These are phyloP conservation scores for Netelia melanura DNA, from an alignment of 2,888 invertebrate species.

Conservation along the genomic window DNA sequence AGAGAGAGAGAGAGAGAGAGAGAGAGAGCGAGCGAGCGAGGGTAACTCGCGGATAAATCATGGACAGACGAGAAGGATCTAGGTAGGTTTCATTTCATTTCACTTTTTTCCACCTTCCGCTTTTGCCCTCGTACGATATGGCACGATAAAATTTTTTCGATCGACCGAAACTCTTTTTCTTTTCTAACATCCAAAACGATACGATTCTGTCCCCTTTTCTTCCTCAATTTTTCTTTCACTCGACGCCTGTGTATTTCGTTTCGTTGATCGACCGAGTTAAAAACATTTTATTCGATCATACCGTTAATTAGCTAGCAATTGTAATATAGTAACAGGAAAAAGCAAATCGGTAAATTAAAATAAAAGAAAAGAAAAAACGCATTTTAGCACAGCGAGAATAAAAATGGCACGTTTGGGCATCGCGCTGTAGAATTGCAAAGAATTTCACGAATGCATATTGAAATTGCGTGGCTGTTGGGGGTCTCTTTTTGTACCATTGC, in stretches of 20 bases:
- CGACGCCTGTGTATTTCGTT: background rate
- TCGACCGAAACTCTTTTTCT: constrained; percentile 39
- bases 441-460: constrained; percentile 55
- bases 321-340: too few species aligned
- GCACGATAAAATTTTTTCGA: constrained; percentile 4
- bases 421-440: constrained; percentile 4
- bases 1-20: background rate
- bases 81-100: constrained; percentile 57
- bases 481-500: constrained; percentile 9
- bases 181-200: constrained; percentile 19
- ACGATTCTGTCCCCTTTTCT: background rate
- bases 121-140: constrained; percentile 16
- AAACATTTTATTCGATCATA: too few species aligned
- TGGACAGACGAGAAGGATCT: constrained; percentile 42
- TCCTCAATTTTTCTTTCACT: background rate
- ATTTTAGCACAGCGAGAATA: too few species aligned
- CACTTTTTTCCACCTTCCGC: constrained; percentile 31
- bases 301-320: too few species aligned
- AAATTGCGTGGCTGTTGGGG: constrained; percentile 23
- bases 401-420: too few species aligned
- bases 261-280: too few species aligned
- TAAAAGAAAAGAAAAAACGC: too few species aligned
- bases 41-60: constrained; percentile 50
- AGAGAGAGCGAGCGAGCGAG: background rate
- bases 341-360: too few species aligned